phyloP scores from a whole-genome alignment of 2,888 invertebrate genomes.

The Drosophila mercatorum region DNA sequence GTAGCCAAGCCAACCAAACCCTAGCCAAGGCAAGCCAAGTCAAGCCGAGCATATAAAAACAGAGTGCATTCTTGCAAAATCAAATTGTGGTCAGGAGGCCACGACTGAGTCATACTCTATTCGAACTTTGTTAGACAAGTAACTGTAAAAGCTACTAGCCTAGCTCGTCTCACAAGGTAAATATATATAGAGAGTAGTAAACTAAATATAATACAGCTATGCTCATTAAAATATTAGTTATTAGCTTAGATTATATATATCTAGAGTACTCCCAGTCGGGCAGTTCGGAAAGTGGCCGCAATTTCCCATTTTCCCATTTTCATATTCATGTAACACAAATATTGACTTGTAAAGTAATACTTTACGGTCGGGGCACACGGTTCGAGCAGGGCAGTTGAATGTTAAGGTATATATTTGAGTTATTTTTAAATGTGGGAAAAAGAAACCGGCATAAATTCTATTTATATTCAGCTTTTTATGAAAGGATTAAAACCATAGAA shows the following conservation, averaged over 20 bases:
- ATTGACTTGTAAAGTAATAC: slow-evolving; percentile 13
- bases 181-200: no score
- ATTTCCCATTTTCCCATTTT: slow-evolving; percentile 1
- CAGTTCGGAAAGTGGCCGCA: no score
- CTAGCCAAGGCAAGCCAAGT: background rate
- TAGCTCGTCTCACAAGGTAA: no score
- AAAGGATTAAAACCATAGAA: slow-evolving; percentile 10
- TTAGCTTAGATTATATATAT: no score
- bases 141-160: background rate
- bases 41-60: background rate
- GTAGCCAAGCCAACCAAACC: slow-evolving; percentile 1
- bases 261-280: background rate
- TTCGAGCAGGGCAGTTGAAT: background rate
- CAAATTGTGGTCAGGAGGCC: slow-evolving; percentile 4
- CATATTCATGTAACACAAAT: slow-evolving; percentile 5
- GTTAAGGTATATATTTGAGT: background rate
- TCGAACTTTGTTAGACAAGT: background rate
- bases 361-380: slow-evolving; percentile 10
- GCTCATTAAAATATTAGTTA: no score
- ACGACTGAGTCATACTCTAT: background rate
- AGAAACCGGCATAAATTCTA: slow-evolving; percentile 6
- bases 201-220: no score
- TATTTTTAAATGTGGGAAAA: slow-evolving; percentile 6
- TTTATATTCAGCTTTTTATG: slow-evolving; percentile 1
- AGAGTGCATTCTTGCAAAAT: slow-evolving; percentile 17